Conservation (phyloP, 2,113 vertebrate species). For the Alces alces region DNA sequence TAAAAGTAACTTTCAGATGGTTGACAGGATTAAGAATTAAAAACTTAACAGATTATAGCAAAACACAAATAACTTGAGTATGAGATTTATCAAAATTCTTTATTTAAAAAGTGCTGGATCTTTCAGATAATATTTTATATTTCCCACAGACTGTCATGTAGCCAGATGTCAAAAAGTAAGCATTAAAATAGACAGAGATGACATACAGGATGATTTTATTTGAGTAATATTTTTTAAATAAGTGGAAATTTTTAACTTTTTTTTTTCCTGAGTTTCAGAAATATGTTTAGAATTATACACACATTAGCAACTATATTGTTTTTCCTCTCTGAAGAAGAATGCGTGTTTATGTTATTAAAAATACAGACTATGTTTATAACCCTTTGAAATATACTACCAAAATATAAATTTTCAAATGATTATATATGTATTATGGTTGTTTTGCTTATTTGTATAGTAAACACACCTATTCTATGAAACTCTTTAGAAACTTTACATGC, state of each 20-base stretch:
- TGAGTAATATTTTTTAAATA: conserved; percentile 1
- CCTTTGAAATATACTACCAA: conserved; percentile 7
- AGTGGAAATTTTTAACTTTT: neutral
- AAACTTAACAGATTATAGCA: neutral
- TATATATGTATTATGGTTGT: neutral
- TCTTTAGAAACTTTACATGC: neutral
- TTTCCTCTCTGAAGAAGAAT: conserved; percentile 38
- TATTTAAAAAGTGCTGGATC: neutral
- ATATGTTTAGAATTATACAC: neutral
- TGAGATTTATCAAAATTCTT: neutral
- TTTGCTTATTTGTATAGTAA: neutral
- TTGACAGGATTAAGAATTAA: neutral
- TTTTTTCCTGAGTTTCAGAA: conserved; percentile 1
- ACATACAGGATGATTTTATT: conserved; percentile 12
- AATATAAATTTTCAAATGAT: neutral
- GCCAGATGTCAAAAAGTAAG: conserved; percentile 10
- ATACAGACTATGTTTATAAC: neutral
- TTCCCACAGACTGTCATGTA: neutral
- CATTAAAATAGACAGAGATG: neutral
- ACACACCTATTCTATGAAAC: neutral
- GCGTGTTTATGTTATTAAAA: neutral
- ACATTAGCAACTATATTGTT: neutral
- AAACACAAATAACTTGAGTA: neutral
- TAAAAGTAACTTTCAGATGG: neutral
- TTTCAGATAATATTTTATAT: neutral